phyloP scores from a whole-genome alignment of 2,888 invertebrate species.

The Drosophila paranaensis region DNA sequence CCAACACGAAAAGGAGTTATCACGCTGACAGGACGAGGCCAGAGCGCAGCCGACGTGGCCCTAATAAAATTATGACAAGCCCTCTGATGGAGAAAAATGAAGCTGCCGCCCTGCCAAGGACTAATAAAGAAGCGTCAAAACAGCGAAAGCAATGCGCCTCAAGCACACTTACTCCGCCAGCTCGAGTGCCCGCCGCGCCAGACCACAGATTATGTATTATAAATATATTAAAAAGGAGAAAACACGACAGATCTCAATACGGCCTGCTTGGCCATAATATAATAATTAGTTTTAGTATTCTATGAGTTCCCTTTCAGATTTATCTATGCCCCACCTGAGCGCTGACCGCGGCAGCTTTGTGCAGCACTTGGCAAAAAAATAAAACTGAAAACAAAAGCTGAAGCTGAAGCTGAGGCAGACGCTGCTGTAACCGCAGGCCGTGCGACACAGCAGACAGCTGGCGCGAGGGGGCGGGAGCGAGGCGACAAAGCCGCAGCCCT shows the following conservation, averaged over 20 bases:
- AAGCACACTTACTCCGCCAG: not conserved
- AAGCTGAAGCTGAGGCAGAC: slow-evolving; percentile 6
- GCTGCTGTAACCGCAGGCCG: slow-evolving; percentile 44
- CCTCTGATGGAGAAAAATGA: slow-evolving; percentile 54
- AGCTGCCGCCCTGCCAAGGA: slow-evolving; percentile 10
- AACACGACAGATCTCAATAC: not conserved
- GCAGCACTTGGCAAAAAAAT: not conserved
- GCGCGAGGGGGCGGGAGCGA: too few relatives aligned
- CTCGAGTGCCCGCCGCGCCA: not conserved
- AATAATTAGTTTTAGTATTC: slow-evolving; percentile 9
- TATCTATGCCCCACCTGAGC: not conserved
- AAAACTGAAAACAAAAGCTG: slow-evolving; percentile 10
- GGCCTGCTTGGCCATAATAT: not conserved
- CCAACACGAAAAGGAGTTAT: slow-evolving; percentile 80
- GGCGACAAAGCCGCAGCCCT: slow-evolving; percentile 14
- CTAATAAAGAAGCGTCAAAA: slow-evolving; percentile 11
- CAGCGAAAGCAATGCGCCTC: slow-evolving; percentile 4
- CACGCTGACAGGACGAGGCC: slow-evolving; percentile 66
- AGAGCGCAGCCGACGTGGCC: slow-evolving; percentile 43
- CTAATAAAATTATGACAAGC: slow-evolving; percentile 72
- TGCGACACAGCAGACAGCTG: slow-evolving; percentile 26
- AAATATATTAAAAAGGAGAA: slow-evolving; percentile 8
- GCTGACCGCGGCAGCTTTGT: not conserved
- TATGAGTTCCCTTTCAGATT: slow-evolving; percentile 1
- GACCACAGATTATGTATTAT: not conserved